Evolutionary conservation across 2,888 invertebrate species (phyloP), one percentile per base, ranked within the genome.

Genomic region (Dendrolimus houi): DNA sequence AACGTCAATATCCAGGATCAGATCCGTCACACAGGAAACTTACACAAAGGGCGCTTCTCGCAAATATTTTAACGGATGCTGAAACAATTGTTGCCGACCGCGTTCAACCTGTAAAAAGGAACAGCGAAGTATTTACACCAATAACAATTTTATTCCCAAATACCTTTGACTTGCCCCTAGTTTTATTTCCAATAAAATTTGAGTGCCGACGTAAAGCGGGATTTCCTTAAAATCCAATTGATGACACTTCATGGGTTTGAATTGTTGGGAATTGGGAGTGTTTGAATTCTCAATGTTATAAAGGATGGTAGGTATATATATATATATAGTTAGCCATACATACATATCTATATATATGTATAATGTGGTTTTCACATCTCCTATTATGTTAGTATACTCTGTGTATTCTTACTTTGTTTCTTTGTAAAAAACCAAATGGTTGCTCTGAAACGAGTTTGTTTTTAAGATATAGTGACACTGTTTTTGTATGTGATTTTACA

Each of bases 41-140:
- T 75, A 66, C 65, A 70, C 47, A 75, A 79, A 76, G 72, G 72
- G 72, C 70, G 73, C 69, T 29, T 3, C 69, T 47, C 67, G 65
- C 70, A 75, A 78, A 76, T 75, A 73, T 72, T 75, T 75, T 70
- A 70, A 71, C 72, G 69, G 73, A 69, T 71, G 70, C 66, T 65
- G 63, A 66, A 70, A 72, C 70, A 68, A 72, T 71, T 67, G 68
- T 10, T 47, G 47, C 58, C 62, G 58, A 62, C 63, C 65, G 64
- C 65, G 68, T 65, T 70, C 71, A 70, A 65, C 64, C 67, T 67
- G 64, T 63, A 68, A 68, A 65, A 66, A 63, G 63, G 60, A 57
- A 54, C 52, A 58, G 55, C 60, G 47, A 47, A 47, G 47, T 47
- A 47, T 47, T 47, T 47, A 47, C 47, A 47, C 47, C 13, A 41